Conservation (phyloP, 2,113 vertebrate genomes). For the Neolamprologus falcicula region DNA sequence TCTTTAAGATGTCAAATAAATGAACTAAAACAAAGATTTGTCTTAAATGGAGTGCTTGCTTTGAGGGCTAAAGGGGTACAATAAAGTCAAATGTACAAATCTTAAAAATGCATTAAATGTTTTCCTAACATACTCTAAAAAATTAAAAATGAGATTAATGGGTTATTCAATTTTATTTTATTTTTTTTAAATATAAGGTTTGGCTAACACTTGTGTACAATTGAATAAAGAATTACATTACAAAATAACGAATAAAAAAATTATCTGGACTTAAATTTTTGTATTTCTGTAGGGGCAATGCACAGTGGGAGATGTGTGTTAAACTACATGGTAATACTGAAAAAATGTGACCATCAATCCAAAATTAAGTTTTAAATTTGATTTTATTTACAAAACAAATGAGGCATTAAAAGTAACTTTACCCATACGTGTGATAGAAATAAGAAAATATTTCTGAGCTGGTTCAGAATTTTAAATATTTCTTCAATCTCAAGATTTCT, state of each 20-base stretch:
- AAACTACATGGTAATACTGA: neutral
- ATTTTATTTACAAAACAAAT: conserved; percentile 12
- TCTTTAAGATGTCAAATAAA: conserved; percentile 56
- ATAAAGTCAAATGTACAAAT: neutral
- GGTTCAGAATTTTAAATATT: neutral
- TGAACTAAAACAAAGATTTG: neutral
- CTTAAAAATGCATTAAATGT: neutral
- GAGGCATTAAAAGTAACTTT: neutral
- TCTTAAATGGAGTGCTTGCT: neutral
- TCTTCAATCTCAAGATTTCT: neutral
- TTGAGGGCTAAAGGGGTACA: neutral
- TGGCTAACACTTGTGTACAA: neutral
- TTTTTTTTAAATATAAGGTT: neutral
- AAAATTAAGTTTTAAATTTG: conserved; percentile 11
- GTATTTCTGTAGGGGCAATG: neutral
- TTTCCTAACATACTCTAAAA: neutral
- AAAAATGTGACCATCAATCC: neutral
- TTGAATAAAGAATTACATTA: neutral
- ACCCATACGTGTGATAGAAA: neutral
- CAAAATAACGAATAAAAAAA: rapidly evolving
- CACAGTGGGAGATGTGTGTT: neutral
- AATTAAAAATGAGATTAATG: neutral
- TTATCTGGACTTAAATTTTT: neutral
- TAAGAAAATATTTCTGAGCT: neutral
- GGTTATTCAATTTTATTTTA: neutral